Conservation (phyloP, 2,113 vertebrate genomes). For the Salvator merianae region DNA sequence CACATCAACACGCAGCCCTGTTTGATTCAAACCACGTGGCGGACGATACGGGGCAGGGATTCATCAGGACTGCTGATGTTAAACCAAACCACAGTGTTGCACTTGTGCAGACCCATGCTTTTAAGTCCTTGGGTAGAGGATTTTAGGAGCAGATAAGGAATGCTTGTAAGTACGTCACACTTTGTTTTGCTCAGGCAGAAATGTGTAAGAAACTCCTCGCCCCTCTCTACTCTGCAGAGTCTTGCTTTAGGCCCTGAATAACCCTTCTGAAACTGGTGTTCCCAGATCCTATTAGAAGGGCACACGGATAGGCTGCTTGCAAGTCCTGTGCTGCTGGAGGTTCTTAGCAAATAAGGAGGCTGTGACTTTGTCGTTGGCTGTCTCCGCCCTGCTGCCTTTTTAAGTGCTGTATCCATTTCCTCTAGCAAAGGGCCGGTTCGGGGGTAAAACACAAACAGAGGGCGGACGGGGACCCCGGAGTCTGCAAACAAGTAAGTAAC, state of each 20-base stretch:
- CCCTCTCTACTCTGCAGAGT: background rate
- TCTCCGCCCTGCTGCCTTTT: conserved; percentile 43
- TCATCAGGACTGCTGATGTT: conserved; percentile 9
- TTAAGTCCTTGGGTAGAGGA: background rate
- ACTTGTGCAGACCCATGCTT: conserved; percentile 20
- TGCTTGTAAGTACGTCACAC: background rate
- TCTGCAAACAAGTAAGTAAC: conserved; percentile 8
- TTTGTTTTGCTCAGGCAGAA: too few relatives aligned
- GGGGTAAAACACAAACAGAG: conserved; percentile 16
- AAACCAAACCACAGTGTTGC: conserved; percentile 22
- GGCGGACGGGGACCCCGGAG: conserved; percentile 23
- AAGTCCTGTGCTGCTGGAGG: background rate
- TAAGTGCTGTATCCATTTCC: conserved; percentile 46
- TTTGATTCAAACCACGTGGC: background rate
- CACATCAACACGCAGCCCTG: background rate
- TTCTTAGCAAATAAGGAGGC: conserved; percentile 11
- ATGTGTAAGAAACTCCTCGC: background rate
- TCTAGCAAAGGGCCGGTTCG: conserved; percentile 46
- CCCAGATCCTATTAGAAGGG: background rate
- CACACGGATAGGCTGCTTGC: background rate
- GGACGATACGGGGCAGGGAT: background rate
- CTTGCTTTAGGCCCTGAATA: background rate
- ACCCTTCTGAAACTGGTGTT: background rate
- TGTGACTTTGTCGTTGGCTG: conserved; percentile 39
- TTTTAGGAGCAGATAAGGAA: background rate